Percentiles rank a stretch among this genome's conserved stretches.
These are phyloP conservation scores for Equus quagga DNA, from an alignment of 2,113 vertebrate species.

Conservation along the genomic window DNA sequence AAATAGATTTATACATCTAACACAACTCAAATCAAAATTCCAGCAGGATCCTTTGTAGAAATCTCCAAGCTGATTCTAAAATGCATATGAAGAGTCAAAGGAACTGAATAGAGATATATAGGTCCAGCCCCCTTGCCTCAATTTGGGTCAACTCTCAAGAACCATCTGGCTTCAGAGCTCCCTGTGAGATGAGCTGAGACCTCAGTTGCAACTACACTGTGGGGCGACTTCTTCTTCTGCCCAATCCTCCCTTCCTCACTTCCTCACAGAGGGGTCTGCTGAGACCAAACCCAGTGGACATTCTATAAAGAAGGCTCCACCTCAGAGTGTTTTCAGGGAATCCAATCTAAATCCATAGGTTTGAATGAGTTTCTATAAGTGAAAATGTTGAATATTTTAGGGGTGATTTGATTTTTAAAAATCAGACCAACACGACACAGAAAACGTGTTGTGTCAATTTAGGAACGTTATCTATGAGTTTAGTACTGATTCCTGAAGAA, in stretches of 20 bases:
- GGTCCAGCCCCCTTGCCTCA: not conserved
- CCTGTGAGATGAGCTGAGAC: not conserved
- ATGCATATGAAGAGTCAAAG: not conserved
- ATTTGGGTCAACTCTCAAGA: not conserved
- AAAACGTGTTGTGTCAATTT: not conserved
- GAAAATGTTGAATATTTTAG: not conserved
- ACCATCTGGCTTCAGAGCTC: not conserved
- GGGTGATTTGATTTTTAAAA: not conserved
- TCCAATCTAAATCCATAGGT: not conserved
- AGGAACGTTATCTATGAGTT: not conserved
- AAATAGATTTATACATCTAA: slow-evolving; percentile 19
- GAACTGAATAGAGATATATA: not conserved
- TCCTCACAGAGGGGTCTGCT: not conserved
- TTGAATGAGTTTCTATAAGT: not conserved
- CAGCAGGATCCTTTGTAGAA: not conserved
- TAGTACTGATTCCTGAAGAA: not conserved
- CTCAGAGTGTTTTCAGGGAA: not conserved
- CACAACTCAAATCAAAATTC: not conserved
- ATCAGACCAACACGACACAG: not conserved
- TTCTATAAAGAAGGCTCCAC: not conserved
- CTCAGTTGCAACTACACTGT: not conserved
- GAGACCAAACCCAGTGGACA: not conserved
- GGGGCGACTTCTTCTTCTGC: too few relatives aligned
- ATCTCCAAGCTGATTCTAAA: not conserved
- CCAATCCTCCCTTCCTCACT: not conserved